These are phyloP conservation scores for Oegoconia quadripuncta DNA, from an alignment of 2,888 invertebrate genomes.

Conservation along the genomic window DNA sequence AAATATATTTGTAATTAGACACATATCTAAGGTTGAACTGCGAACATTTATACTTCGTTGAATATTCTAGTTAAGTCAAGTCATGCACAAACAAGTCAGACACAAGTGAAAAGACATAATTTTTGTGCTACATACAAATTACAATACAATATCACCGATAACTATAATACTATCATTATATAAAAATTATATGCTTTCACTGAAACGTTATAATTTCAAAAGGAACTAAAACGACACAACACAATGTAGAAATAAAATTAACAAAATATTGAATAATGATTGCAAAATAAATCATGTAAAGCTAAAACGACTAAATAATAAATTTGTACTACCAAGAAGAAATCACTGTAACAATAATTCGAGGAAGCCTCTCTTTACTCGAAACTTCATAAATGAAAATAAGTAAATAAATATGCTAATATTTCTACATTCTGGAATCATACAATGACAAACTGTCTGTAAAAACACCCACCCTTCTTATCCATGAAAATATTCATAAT, in stretches of 20 bases:
- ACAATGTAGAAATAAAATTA: conserved; percentile 9
- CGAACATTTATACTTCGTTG: conserved; percentile 3
- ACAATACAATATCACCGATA: conserved; percentile 22
- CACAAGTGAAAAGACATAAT: conserved; percentile 4
- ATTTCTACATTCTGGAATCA: not conserved
- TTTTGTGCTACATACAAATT: conserved; percentile 18
- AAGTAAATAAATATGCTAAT: conserved; percentile 4
- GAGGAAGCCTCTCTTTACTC: conserved; percentile 35
- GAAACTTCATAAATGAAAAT: conserved; percentile 25
- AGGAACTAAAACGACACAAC: conserved; percentile 13
- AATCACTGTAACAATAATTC: conserved; percentile 39
- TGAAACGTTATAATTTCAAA: conserved; percentile 12
- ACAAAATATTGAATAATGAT: conserved; percentile 8
- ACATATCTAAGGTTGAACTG: conserved; percentile 31
- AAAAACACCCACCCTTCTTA: not conserved
- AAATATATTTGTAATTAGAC: conserved; percentile 39
- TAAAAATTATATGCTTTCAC: conserved; percentile 7
- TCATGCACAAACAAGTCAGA: conserved; percentile 7
- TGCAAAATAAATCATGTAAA: conserved; percentile 32
- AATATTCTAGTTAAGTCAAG: conserved; percentile 7
- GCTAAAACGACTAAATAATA: conserved; percentile 53
- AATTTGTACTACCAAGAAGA: conserved; percentile 68
- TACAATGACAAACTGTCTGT: not conserved
- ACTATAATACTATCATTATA: conserved; percentile 12
- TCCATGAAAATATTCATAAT: not conserved